Evolutionary conservation across 2,113 vertebrate species (phyloP).

Genomic region (Gobiocypris rarus): DNA sequence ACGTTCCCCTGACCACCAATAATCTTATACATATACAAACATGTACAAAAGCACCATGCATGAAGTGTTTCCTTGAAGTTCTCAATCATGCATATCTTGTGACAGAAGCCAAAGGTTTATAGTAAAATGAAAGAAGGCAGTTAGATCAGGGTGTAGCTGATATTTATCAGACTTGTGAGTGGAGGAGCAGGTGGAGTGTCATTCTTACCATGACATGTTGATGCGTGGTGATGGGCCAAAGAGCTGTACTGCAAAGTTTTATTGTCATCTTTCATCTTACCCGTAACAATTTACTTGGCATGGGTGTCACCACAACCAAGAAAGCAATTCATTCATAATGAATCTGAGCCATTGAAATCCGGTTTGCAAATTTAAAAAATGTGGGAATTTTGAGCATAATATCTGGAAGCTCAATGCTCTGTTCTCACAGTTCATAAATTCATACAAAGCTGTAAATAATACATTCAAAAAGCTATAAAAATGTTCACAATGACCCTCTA

Average conservation of each 20-base stretch:
- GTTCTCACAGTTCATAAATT: neutral
- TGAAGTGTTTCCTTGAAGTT: neutral
- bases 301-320: neutral
- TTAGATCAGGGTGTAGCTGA: constrained; percentile 7
- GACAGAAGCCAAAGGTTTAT: neutral
- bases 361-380: neutral
- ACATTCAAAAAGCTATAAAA: neutral
- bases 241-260: neutral
- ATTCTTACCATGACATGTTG: constrained; percentile 38
- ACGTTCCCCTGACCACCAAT: neutral
- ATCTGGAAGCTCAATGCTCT: neutral
- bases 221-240: neutral
- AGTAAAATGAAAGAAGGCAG: neutral
- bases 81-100: neutral
- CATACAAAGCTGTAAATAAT: neutral
- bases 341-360: neutral
- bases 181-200: constrained; percentile 46
- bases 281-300: neutral
- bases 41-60: neutral
- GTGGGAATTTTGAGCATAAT: neutral
- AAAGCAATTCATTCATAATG: neutral
- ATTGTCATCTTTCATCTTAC: constrained; percentile 1
- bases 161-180: constrained; percentile 31
- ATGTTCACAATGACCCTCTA: neutral
- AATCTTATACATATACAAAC: neutral